These are phyloP conservation scores for Lasioglossum leucozonium DNA, from an alignment of 2,888 invertebrate species.

Conservation along the genomic window DNA sequence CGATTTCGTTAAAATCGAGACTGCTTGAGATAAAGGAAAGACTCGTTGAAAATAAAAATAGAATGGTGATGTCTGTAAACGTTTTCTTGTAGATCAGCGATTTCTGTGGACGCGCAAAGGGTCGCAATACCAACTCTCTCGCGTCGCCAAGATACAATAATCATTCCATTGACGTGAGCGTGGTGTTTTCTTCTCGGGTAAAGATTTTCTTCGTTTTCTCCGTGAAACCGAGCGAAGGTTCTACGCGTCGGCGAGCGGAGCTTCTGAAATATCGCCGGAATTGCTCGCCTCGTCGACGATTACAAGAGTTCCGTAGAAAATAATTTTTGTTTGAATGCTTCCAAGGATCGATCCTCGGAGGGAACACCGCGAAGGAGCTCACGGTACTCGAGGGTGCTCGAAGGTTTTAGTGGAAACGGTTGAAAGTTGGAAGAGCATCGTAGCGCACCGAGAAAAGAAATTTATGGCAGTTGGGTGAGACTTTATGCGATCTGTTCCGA, in stretches of 20 bases:
- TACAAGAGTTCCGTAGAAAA: conserved; percentile 60
- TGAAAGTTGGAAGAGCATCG: conserved; percentile 76
- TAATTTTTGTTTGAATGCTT: conserved; percentile 71
- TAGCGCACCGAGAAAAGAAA: conserved; percentile 64
- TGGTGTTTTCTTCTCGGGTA: neutral
- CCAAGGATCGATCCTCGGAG: conserved; percentile 60
- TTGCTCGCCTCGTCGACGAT: conserved; percentile 56
- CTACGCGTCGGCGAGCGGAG: conserved; percentile 52
- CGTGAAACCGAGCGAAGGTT: conserved; percentile 76
- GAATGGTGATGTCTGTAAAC: neutral
- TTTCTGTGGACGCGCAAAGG: neutral
- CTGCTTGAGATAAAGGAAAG: neutral
- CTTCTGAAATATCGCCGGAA: conserved; percentile 52
- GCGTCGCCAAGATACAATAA: neutral
- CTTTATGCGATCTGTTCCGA: conserved; percentile 76
- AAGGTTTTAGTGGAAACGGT: conserved; percentile 78
- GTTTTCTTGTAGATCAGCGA: neutral
- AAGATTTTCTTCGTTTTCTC: conserved; percentile 55
- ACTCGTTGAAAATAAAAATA: neutral
- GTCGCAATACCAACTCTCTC: neutral
- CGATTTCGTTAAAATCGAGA: neutral
- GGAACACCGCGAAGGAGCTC: conserved; percentile 59
- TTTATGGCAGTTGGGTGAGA: conserved; percentile 77
- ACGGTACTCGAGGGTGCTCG: conserved; percentile 70
- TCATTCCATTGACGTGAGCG: neutral